Evolutionary conservation across 2,888 invertebrate genomes (phyloP), one percentile per base, ranked within the genome.

Genomic region (Tetropium fuscum): DNA sequence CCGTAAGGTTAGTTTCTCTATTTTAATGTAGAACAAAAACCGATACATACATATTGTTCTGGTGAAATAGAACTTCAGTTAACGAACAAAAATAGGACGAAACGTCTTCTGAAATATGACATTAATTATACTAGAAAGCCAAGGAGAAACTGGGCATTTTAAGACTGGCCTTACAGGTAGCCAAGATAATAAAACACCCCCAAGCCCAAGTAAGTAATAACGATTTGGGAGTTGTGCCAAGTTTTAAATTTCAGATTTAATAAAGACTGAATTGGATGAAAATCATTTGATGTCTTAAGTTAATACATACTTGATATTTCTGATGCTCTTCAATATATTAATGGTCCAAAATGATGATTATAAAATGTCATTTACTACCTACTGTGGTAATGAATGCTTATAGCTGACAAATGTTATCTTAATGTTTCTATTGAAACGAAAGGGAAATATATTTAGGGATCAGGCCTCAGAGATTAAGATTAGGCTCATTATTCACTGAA

Each of bases 181-280:
- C 49, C 49, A 59, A 62, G 53, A 62, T 53, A 56, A 64, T 62
- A 62, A 59, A 62, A 43, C 54, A 59, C 54, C 38, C 44, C n/a
- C n/a, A n/a, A n/a, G n/a, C n/a, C n/a, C 45, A 27, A 40, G 36
- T 34, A 48, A 54, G 59, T 62, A 64, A 62, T 54, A 63, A 47
- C 48, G 57, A 44, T 36, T 57, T 45, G 51, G 60, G 55, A 56
- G 53, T 58, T 60, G 45, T 59, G 61, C 64, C 61, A 64, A 64
- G 58, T 58, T 61, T 61, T 61, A 61, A 61, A 64, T 58, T 64
- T 61, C 55, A 54, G 64, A 64, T 64, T 64, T 60, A 49, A 60
- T 60, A 19, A 36, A 34, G 44, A 53, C 36, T 7, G 43, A 43
- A 53, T 30, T 44, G 32, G 41, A 34, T 44, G 34, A 53, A 34